phyloP scores from a whole-genome alignment of 2,888 invertebrate species.

The Amblyjoppa fuscipennis region DNA sequence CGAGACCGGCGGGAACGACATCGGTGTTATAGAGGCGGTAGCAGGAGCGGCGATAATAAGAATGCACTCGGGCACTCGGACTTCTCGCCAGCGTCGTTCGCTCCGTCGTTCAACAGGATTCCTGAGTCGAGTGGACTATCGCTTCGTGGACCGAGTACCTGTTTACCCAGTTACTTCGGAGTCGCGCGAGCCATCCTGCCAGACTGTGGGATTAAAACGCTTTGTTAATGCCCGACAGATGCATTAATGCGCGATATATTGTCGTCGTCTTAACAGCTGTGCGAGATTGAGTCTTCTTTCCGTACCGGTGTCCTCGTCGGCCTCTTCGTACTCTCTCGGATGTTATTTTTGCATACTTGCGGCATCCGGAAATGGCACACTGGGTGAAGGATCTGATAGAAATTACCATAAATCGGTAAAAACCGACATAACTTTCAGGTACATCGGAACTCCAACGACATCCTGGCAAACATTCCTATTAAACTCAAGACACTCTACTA shows the following conservation, averaged over 20 bases:
- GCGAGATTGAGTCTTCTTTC: slow-evolving; percentile 3
- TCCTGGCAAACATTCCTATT: too few relatives aligned
- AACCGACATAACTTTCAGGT: too few relatives aligned
- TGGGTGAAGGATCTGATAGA: too few relatives aligned
- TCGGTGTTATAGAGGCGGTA: slow-evolving; percentile 37
- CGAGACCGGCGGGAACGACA: slow-evolving; percentile 28
- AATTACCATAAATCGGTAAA: too few relatives aligned
- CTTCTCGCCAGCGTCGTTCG: slow-evolving; percentile 27
- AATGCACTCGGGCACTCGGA: slow-evolving; percentile 59
- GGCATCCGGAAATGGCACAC: not conserved
- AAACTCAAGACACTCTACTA: too few relatives aligned
- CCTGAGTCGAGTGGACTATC: slow-evolving; percentile 74
- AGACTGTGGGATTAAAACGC: slow-evolving; percentile 73
- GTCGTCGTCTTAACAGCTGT: slow-evolving; percentile 24
- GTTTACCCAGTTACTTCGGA: slow-evolving; percentile 75
- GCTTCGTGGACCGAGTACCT: slow-evolving; percentile 75
- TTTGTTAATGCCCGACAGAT: slow-evolving; percentile 70
- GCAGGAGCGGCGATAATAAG: slow-evolving; percentile 57
- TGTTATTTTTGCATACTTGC: too few relatives aligned
- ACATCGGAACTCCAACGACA: too few relatives aligned
- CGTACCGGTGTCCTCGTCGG: not conserved
- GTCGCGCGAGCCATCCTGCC: slow-evolving; percentile 62
- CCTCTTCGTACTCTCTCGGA: not conserved
- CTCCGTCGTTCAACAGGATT: slow-evolving; percentile 57
- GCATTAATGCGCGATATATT: slow-evolving; percentile 74